Evolutionary conservation across 1,140 invertebrate genomes (phyloP).

Genomic region (Chlorops oryzae): DNA sequence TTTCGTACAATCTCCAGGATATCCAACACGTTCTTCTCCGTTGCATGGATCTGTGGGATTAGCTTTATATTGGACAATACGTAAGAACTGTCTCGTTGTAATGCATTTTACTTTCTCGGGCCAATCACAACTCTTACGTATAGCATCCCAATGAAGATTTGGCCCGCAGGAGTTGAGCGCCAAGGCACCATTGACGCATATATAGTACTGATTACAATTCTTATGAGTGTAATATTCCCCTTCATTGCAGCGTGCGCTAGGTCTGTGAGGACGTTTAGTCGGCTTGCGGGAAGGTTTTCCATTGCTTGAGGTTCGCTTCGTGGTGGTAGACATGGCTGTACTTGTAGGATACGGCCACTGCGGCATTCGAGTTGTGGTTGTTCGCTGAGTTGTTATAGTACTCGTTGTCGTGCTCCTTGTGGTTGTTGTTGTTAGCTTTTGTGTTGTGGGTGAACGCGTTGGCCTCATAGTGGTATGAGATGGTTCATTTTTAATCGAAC

Average conservation of each 20-base stretch:
- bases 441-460: neutral
- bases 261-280: neutral
- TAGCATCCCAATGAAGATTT: constrained; percentile 68
- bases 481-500: constrained; percentile 38
- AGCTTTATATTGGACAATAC: constrained; percentile 25
- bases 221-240: constrained; percentile 51
- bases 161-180: constrained; percentile 54
- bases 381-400: no score
- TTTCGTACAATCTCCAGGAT: constrained; percentile 63
- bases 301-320: constrained; percentile 3
- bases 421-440: no score
- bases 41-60: constrained; percentile 54
- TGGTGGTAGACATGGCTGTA: constrained; percentile 15
- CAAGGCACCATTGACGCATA: constrained; percentile 35
- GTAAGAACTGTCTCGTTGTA: constrained; percentile 33
- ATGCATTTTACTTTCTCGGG: constrained; percentile 42
- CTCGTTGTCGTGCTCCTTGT: constrained; percentile 2
- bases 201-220: constrained; percentile 45
- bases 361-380: neutral
- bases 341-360: neutral
- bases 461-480: constrained; percentile 4
- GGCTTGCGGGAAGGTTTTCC: constrained; percentile 10
- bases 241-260: constrained; percentile 38
- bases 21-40: constrained; percentile 57
- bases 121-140: constrained; percentile 70